Evolutionary conservation across 2,888 invertebrate species (phyloP).

Genomic region (Gibbula magus): DNA sequence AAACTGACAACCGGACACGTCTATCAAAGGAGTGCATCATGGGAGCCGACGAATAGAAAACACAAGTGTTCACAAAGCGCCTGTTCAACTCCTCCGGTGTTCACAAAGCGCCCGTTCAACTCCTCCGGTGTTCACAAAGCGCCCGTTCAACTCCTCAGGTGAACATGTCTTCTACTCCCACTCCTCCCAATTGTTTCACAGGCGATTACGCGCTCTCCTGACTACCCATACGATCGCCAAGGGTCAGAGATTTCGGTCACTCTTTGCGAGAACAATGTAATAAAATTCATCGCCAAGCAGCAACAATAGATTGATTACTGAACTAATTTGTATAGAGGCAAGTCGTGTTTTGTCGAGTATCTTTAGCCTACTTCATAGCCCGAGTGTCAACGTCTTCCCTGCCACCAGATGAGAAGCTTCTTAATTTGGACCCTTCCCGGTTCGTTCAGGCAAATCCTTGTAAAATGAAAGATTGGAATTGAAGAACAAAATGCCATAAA

Average conservation of each 20-base stretch:
- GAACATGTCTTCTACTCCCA: no score
- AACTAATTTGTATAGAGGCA: background rate
- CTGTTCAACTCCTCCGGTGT: no score
- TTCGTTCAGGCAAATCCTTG: background rate
- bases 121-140: no score
- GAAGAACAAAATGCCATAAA: background rate
- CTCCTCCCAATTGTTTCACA: background rate
- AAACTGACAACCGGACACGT: conserved; percentile 6
- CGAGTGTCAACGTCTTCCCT: background rate
- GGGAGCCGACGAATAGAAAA: no score
- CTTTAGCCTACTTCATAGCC: background rate
- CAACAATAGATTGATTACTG: background rate
- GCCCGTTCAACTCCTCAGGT: no score
- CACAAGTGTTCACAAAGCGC: no score
- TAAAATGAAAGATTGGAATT: background rate
- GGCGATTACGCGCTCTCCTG: conserved; percentile 1
- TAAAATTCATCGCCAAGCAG: background rate
- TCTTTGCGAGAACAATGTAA: background rate
- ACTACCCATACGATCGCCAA: background rate
- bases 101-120: no score
- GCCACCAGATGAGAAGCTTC: no score
- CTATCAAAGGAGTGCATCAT: background rate
- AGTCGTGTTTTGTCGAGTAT: background rate
- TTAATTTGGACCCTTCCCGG: background rate
- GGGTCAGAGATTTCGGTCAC: background rate